Conservation (phyloP, 2,113 vertebrate genomes). For the Pardalotus punctatus region DNA sequence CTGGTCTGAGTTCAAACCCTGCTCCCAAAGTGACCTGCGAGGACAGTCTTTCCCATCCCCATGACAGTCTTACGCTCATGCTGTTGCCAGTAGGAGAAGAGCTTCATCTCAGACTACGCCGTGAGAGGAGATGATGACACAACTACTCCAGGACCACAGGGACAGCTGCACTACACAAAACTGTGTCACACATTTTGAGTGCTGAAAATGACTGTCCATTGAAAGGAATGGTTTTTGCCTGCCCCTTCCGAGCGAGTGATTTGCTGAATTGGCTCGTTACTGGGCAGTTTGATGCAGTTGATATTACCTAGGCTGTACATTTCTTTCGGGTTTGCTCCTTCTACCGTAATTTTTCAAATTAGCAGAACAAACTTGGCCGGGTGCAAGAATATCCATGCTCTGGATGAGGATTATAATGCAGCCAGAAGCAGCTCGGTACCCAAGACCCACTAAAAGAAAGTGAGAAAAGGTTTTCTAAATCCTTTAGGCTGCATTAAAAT, state of each 20-base stretch:
- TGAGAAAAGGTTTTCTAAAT: neutral
- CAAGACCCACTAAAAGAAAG: neutral
- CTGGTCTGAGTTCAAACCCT: neutral
- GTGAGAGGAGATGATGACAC: neutral
- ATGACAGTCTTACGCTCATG: neutral
- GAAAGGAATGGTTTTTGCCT: neutral
- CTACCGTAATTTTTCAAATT: neutral
- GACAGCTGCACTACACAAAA: neutral
- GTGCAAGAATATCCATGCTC: neutral
- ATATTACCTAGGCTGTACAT: neutral
- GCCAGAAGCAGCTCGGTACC: neutral
- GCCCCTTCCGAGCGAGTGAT: neutral
- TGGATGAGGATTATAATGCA: neutral
- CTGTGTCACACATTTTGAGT: neutral
- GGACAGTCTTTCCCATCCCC: neutral
- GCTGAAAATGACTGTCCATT: neutral
- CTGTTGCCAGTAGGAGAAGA: neutral
- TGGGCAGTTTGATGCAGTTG: neutral
- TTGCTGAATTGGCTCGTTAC: rapidly evolving
- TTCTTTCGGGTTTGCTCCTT: neutral
- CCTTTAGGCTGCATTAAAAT: neutral
- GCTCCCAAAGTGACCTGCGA: neutral
- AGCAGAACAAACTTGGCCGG: neutral
- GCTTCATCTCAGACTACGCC: neutral
- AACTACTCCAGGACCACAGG: neutral